Base-by-base conservation (phyloP, 2,888 invertebrate genomes). In the Allacma fusca region DNA sequence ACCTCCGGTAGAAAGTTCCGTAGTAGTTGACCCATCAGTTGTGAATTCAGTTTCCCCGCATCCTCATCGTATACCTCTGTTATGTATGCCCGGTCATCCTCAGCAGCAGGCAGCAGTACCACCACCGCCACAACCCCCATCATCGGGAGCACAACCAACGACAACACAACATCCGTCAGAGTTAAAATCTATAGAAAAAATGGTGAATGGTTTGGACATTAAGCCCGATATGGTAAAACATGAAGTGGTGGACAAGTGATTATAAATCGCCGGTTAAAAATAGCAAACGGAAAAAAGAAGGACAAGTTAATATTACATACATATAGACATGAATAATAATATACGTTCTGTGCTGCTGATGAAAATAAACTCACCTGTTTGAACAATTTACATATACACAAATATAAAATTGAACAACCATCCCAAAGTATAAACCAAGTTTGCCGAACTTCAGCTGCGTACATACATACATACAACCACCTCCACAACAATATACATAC, bases 161-260 rank as follows among this genome's bases (percentile, higher is more conserved):
- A 34, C 74, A 43, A 74, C 64, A 75, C 81, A 81, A 69, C 84
- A 83, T 73, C 84, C 83, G 64, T 93, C 92, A 80, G 96, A 97
- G 88, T 91, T 97, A 84, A 96, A 96, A 88, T 96, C 93, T 87
- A 97, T 97, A 89, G 97, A 97, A 88, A 95, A 96, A 87, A 97
- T 97, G 97, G 96, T 97, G 84, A 97, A 96, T 88, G 97, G 96
- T 21, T 89, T 97, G 81, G 96, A 97, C 87, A 94, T 95, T 83
- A 94, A 94, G 87, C 86, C 84, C 75, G 85, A 85, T 57, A 80
- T 81, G 76, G 77, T 81, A 70, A 84, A 83, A 79, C 81, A 79
- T 79, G 84, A 84, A 73, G 70, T 81, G 76, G 78, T 73, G 71
- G 84, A 84, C 69, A 84, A 84, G 82, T 83, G 82, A 83, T 80